Evolutionary conservation across 2,797 vertebrate species (phyloP).

Genomic region (Somateria mollissima): DNA sequence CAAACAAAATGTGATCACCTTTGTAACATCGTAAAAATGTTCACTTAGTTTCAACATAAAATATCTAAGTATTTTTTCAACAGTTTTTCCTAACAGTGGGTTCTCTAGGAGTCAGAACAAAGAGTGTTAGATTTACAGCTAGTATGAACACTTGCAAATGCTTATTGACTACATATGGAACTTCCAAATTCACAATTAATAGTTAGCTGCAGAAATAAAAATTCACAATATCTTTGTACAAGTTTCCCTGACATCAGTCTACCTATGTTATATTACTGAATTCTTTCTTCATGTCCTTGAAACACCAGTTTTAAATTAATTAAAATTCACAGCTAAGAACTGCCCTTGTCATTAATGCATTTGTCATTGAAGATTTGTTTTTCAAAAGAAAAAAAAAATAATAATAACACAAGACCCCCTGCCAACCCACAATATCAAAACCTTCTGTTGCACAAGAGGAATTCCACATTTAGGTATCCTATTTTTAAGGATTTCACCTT

Average conservation of each 20-base stretch:
- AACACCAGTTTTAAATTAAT: not conserved
- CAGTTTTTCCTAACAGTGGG: not conserved
- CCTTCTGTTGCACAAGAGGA: not conserved
- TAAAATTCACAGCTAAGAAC: not conserved
- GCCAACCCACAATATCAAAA: not conserved
- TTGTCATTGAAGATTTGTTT: not conserved
- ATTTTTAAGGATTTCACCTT: not conserved
- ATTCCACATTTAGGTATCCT: not conserved
- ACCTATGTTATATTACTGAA: not conserved
- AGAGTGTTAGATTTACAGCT: not conserved
- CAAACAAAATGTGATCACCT: not conserved
- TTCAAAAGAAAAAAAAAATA: not conserved
- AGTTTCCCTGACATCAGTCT: not conserved
- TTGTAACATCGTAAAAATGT: not conserved
- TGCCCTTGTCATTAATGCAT: fast-evolving
- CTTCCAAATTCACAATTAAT: not conserved
- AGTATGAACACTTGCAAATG: not conserved
- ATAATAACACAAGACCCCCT: not conserved
- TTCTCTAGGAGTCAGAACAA: not conserved
- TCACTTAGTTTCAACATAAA: not conserved
- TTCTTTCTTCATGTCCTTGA: not conserved
- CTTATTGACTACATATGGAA: not conserved
- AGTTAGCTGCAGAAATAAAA: not conserved
- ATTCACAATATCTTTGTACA: fast-evolving
- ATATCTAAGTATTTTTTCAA: not conserved